Evolutionary conservation across 2,888 invertebrate species (phyloP).

Genomic region (Clostera curtula): DNA sequence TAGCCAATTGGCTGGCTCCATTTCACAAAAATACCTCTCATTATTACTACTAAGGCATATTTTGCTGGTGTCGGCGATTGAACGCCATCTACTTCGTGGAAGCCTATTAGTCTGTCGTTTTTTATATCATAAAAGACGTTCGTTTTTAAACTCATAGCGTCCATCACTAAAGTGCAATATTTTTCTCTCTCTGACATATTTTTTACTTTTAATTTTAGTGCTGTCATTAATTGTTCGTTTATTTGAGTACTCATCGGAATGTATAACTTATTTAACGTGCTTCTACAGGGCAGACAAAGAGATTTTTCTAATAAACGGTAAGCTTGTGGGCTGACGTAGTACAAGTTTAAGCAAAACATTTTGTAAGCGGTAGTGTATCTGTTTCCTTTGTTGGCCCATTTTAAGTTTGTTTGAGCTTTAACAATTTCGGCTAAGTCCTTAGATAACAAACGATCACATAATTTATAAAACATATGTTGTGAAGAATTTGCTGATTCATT

Average conservation of each 20-base stretch:
- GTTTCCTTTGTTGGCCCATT: conserved; percentile 7
- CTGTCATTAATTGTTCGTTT: conserved; percentile 12
- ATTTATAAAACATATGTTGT: conserved; percentile 6
- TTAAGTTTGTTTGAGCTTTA: conserved; percentile 11
- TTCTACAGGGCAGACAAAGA: conserved; percentile 9
- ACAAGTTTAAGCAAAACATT: conserved; percentile 16
- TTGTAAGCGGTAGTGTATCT: conserved; percentile 8
- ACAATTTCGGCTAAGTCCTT: conserved; percentile 12
- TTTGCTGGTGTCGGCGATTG: conserved; percentile 16
- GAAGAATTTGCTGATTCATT: conserved; percentile 5
- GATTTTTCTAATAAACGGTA: conserved; percentile 12
- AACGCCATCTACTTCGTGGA: conserved; percentile 20
- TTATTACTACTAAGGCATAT: conserved; percentile 17
- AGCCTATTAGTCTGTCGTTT: conserved; percentile 20
- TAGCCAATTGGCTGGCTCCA: conserved; percentile 20
- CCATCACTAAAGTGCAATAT: conserved; percentile 14
- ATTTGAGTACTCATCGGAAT: conserved; percentile 15
- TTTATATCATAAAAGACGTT: conserved; percentile 17
- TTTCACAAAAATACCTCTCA: conserved; percentile 19
- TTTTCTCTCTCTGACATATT: conserved; percentile 17
- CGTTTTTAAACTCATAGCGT: conserved; percentile 15
- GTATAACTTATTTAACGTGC: conserved; percentile 7
- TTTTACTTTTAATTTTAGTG: conserved; percentile 17
- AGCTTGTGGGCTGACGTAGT: conserved; percentile 9
- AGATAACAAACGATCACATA: conserved; percentile 12